Base-by-base conservation (phyloP, 2,888 invertebrate genomes). In the Chymomyza amoena region DNA sequence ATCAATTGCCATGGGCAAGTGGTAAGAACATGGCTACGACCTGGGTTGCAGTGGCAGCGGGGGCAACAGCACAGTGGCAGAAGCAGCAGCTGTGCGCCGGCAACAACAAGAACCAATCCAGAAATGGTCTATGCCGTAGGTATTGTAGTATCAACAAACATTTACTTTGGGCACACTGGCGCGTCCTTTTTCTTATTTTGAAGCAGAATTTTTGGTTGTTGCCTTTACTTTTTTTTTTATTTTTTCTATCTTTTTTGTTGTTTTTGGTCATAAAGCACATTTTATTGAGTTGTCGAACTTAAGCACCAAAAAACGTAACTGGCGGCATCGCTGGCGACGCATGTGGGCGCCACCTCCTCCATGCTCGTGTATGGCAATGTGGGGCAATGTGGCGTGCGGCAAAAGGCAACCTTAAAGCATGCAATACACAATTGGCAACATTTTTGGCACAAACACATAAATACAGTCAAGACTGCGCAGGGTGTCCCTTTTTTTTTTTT, bases 301-400 rank as follows among this genome's bases (percentile, higher is more conserved):
- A 65, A 69, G 69, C 66, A 69, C 36, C 68, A 25, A 60, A 70
- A 60, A 64, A 66, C 54, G 18, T 54, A 54, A 20, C 54, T n/a
- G 39, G 39, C 39, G 52, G 52, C 7, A n/a, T 16, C 1, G 52
- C 16, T 54, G 13, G 57, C 57, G 25, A 57, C 57, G 57, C 57
- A 57, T 57, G 25, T 57, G 57, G 57, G 10, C 13, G 3, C 39
- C 76, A 74, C 32, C 32, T 1, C 32, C 9, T 32, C 28, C 28
- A 28, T 71, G 68, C 68, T 67, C 67, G 63, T n/a, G n/a, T 36
- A 20, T 50, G 51, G 10, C 25, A 52, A 80, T 73, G 78, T 87
- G 78, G 76, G 83, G 83, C 85, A 83, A 83, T 83, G 83, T 83
- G 83, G 85, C 87, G 86, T 88, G 84, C 77, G 85, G 82, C 82